phyloP scores from a whole-genome alignment of 2,797 vertebrate species.

The Melanotaenia trifasciata region DNA sequence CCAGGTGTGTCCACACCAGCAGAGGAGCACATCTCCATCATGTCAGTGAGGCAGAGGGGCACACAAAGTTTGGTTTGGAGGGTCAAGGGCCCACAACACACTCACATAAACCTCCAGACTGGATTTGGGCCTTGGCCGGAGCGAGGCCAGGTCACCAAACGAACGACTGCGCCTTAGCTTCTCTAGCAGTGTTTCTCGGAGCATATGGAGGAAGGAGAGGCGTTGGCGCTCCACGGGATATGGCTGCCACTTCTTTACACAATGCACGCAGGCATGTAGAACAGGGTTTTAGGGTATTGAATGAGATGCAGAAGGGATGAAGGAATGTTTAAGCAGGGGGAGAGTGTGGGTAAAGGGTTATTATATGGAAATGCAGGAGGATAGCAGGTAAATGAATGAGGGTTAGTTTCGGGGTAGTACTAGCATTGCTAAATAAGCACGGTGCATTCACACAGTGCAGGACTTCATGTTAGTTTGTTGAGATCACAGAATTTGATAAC shows the following conservation, averaged over 20 bases:
- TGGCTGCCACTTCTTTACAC: conserved; percentile 90
- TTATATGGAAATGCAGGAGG: conserved; percentile 56
- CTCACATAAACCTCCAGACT: conserved; percentile 97
- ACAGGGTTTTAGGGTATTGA: conserved; percentile 49
- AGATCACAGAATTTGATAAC: not conserved
- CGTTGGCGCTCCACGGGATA: conserved; percentile 88
- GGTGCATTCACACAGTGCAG: conserved; percentile 28
- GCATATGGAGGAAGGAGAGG: conserved; percentile 92
- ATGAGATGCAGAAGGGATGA: conserved; percentile 45
- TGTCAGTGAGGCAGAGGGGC: conserved; percentile 34
- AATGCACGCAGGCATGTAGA: conserved; percentile 57
- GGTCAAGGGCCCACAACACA: conserved; percentile 73
- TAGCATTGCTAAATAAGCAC: conserved; percentile 19
- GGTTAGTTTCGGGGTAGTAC: conserved; percentile 66
- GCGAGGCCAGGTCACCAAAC: conserved; percentile 94
- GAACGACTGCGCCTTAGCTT: conserved; percentile 95
- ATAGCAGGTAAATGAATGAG: conserved; percentile 58
- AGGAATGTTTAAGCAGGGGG: conserved; percentile 40
- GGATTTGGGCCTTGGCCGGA: conserved; percentile 92
- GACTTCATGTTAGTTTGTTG: conserved; percentile 15
- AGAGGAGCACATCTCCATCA: conserved; percentile 25
- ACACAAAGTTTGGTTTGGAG: conserved; percentile 43
- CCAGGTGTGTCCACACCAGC: conserved; percentile 36
- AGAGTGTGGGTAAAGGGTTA: conserved; percentile 53
- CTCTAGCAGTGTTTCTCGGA: conserved; percentile 95